Percentiles rank a stretch among this genome's conserved stretches.
These are phyloP conservation scores for Fulmarus glacialis DNA, from an alignment of 2,113 vertebrate genomes.

Conservation along the genomic window DNA sequence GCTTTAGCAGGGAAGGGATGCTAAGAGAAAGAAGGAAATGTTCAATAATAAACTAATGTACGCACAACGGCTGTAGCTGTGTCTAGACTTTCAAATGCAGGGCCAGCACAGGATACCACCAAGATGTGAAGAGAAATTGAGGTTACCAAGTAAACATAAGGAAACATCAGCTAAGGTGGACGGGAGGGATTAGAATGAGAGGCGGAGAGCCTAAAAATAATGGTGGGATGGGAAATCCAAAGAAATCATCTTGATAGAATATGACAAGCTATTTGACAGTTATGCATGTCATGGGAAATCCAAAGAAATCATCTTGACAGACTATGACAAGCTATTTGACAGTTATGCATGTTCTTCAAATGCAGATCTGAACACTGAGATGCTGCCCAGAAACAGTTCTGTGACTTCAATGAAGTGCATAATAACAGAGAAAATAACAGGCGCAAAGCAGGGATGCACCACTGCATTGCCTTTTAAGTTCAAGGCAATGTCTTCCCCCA, in stretches of 20 bases:
- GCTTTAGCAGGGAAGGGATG: background rate
- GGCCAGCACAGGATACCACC: background rate
- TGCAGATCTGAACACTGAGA: background rate
- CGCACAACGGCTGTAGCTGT: background rate
- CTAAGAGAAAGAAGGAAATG: background rate
- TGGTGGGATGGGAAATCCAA: background rate
- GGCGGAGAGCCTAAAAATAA: background rate
- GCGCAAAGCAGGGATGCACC: background rate
- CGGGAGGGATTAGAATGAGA: background rate
- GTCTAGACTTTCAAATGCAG: background rate
- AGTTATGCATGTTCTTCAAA: background rate
- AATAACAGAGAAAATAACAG: background rate
- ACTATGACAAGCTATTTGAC: background rate
- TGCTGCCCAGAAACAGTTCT: background rate
- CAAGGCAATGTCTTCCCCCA: background rate
- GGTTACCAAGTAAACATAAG: background rate
- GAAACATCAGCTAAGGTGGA: background rate
- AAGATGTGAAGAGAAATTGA: background rate
- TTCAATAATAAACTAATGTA: background rate
- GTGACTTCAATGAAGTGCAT: background rate
- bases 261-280: background rate
- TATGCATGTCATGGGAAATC: background rate
- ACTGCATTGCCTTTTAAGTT: background rate
- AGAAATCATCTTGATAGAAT: background rate
- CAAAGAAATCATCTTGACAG: background rate